Percentiles rank a stretch among this genome's conserved stretches.
Conservation (phyloP, 1,140 invertebrate species). For the Drosophila sproati region DNA sequence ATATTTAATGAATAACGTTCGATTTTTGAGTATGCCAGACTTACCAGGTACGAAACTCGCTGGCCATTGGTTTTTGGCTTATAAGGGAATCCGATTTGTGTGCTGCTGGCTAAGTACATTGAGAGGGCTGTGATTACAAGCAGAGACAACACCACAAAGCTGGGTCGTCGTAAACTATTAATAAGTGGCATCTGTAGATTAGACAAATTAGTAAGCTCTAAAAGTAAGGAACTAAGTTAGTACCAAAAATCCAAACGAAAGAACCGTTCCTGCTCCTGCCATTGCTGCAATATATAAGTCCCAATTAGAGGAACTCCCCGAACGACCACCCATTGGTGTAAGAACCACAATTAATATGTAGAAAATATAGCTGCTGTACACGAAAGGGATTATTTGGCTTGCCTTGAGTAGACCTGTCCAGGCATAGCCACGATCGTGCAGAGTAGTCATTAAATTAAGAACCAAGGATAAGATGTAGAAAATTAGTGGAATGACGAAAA, state of each 20-base stretch:
- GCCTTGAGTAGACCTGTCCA: conserved; percentile 86
- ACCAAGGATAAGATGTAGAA: conserved; percentile 56
- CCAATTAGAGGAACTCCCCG: conserved; percentile 86
- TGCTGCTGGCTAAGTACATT: conserved; percentile 87
- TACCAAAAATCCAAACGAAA: conserved; percentile 71
- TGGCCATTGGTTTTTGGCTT: conserved; percentile 88
- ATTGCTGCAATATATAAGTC: conserved; percentile 86
- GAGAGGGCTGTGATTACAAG: conserved; percentile 85
- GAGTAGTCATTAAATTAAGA: conserved; percentile 55
- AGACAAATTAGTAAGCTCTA: neutral
- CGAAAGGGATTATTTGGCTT: conserved; percentile 70
- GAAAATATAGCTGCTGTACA: conserved; percentile 87
- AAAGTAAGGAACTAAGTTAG: conserved; percentile 24
- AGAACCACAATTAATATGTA: conserved; percentile 88
- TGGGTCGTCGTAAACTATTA: conserved; percentile 70
- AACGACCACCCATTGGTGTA: conserved; percentile 88
- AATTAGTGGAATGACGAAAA: conserved; percentile 53
- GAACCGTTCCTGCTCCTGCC: conserved; percentile 83
- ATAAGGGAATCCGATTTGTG: conserved; percentile 91
- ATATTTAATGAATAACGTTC: neutral
- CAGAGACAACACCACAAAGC: conserved; percentile 51
- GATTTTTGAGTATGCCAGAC: conserved; percentile 55
- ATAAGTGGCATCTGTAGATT: conserved; percentile 60
- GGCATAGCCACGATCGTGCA: conserved; percentile 85
- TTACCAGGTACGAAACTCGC: conserved; percentile 88